Evolutionary conservation across 2,113 vertebrate genomes (phyloP), one percentile per base, ranked within the genome.

Genomic region (Hiodon tergisus): DNA sequence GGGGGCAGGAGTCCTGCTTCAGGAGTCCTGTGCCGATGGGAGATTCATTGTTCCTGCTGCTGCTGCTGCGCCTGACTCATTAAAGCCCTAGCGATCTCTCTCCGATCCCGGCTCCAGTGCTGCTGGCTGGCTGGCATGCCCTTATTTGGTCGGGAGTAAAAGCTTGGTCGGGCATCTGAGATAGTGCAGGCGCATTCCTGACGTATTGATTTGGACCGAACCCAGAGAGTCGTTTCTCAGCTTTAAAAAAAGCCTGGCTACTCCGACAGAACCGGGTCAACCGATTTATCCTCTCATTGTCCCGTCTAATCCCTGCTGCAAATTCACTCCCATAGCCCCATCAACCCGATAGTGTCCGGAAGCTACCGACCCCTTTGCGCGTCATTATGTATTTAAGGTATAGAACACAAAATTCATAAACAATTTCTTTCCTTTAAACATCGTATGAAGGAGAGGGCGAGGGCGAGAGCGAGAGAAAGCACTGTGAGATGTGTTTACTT

Each of bases 121-220:
- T 80, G 77, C 79, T 78, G 84, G 77, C 79, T 78, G 84, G 72
- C 83, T 75, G 85, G 84, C 78, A 76, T 84, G 85, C 73, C 80
- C 81, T 85, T 83, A 52, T 87, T 89, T 86, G 82, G 79, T 85
- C 90, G 85, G 73, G 80, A 82, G 77, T 82, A 86, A 82, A 87
- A 83, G 78, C 76, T 76, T 52, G 0, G 81, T 85, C 82, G 89
- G 89, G 84, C 85, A 84, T 72, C 83, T 82, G 79, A 77, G 82
- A 75, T 5, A 3, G 77, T 76, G 67, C 73, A 84, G 75, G 14
- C 60, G 86, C 67, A 50, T 89, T 89, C 84, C 83, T 82, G 81
- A 85, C 76, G 73, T 80, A 76, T 75, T 69, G 77, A 79, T 62
- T 75, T 86, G 86, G 83, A 85, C 71, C 11, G 17, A 65, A 13